Evolutionary conservation across 2,888 invertebrate species (phyloP).

Genomic region (Tinea semifulvella): DNA sequence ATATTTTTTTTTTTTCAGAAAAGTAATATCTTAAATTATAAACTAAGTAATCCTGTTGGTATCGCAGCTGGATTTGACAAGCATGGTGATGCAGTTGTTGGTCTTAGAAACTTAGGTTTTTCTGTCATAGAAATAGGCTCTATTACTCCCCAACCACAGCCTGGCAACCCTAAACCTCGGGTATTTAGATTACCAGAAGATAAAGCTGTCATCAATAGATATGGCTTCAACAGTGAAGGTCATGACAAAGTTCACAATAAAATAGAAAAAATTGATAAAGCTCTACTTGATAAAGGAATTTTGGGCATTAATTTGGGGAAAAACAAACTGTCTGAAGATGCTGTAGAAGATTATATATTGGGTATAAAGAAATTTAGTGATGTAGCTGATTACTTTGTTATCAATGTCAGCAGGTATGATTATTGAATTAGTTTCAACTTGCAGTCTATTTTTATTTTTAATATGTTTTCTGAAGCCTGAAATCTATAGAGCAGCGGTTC

Average conservation of each 20-base stretch:
- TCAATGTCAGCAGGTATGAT: constrained; percentile 94
- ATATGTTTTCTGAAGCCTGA: too few relatives aligned
- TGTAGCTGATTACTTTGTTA: constrained; percentile 93
- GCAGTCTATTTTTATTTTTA: too few relatives aligned
- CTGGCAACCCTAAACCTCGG: constrained; percentile 92
- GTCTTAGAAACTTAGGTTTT: constrained; percentile 86
- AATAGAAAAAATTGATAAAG: constrained; percentile 63
- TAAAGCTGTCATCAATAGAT: constrained; percentile 91
- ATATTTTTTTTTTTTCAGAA: constrained; percentile 63
- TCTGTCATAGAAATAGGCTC: constrained; percentile 97
- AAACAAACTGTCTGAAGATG: constrained; percentile 84
- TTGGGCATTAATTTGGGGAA: constrained; percentile 96
- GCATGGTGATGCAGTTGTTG: constrained; percentile 89
- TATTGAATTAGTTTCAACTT: too few relatives aligned
- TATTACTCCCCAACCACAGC: constrained; percentile 92
- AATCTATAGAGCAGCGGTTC: too few relatives aligned
- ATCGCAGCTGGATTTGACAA: constrained; percentile 99
- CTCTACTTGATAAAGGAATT: constrained; percentile 66
- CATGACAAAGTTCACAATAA: constrained; percentile 78
- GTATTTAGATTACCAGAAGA: constrained; percentile 90
- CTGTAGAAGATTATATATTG: constrained; percentile 81
- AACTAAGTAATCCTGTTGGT: constrained; percentile 91
- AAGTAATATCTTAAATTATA: constrained; percentile 74
- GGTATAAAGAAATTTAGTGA: constrained; percentile 86
- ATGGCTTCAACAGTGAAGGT: constrained; percentile 92